Conservation (phyloP, 2,797 vertebrate genomes). For the Xenentodon cancila region DNA sequence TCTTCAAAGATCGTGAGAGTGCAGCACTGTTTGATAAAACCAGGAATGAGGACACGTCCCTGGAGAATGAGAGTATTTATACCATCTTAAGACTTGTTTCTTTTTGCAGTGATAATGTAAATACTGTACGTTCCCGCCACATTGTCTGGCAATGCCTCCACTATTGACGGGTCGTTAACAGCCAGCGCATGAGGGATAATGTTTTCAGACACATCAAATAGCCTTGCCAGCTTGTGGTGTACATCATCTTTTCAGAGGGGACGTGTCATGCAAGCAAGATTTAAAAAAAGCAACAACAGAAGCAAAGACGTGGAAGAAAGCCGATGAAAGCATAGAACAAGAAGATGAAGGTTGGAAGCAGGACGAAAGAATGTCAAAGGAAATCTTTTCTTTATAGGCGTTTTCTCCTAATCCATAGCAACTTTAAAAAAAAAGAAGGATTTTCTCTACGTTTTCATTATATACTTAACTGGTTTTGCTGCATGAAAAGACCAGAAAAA, state of each 20-base stretch:
- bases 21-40: constrained; percentile 44
- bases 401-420: constrained; percentile 17
- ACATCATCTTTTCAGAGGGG: constrained; percentile 10
- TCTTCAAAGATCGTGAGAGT: constrained; percentile 28
- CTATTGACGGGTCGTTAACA: constrained; percentile 25
- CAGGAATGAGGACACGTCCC: constrained; percentile 33
- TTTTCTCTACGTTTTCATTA: constrained; percentile 16
- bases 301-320: constrained; percentile 21
- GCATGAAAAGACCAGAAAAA: constrained; percentile 1
- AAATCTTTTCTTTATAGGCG: constrained; percentile 15
- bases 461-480: background rate
- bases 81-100: constrained; percentile 22
- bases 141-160: constrained; percentile 8
- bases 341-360: constrained; percentile 17
- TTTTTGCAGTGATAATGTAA: constrained; percentile 40
- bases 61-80: constrained; percentile 24
- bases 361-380: constrained; percentile 19
- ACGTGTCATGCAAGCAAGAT: background rate
- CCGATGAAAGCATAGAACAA: constrained; percentile 29
- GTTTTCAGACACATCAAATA: constrained; percentile 37
- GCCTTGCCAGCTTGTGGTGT: background rate
- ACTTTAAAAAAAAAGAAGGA: constrained; percentile 8
- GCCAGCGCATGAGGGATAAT: constrained; percentile 2
- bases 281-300: constrained; percentile 11
- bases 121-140: constrained; percentile 23